These are phyloP conservation scores for Metridium senile DNA, from an alignment of 92 coral and sea anemone species.

Conservation along the genomic window DNA sequence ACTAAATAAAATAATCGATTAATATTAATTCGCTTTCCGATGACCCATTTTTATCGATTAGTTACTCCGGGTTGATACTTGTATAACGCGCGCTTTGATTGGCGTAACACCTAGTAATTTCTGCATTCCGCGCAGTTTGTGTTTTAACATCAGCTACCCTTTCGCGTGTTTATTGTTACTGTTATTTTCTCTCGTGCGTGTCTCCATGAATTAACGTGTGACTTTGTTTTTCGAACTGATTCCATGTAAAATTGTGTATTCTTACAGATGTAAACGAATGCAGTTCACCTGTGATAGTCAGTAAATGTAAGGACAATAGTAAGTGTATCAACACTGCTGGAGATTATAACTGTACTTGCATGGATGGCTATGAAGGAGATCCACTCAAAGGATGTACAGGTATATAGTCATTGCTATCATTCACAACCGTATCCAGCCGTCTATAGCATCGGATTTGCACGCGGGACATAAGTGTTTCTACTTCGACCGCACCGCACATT, in stretches of 20 bases:
- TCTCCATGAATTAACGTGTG: too few species aligned
- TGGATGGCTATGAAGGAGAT: constrained; percentile 59
- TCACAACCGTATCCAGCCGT: background rate
- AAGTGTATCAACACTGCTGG: constrained; percentile 35
- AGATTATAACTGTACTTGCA: constrained; percentile 49
- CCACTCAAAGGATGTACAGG: constrained; percentile 67
- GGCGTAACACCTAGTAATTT: too few species aligned
- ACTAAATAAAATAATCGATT: too few species aligned
- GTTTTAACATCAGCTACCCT: too few species aligned
- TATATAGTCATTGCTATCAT: background rate
- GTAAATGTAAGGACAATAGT: constrained; percentile 33
- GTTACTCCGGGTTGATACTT: too few species aligned
- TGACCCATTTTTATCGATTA: too few species aligned
- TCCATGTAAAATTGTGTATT: background rate
- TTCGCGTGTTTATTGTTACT: too few species aligned
- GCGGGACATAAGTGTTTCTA: background rate
- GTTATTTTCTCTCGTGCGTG: too few species aligned
- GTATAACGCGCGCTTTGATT: too few species aligned
- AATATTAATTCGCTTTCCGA: too few species aligned
- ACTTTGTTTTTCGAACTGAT: too few species aligned
- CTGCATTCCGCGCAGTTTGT: too few species aligned
- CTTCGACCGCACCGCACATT: background rate
- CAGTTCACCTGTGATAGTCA: background rate
- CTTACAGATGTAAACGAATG: constrained; percentile 13
- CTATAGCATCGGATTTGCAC: background rate